Evolutionary conservation across 2,888 invertebrate genomes (phyloP), one percentile per base, ranked within the genome.

Genomic region (Caenorhabditis angaria): DNA sequence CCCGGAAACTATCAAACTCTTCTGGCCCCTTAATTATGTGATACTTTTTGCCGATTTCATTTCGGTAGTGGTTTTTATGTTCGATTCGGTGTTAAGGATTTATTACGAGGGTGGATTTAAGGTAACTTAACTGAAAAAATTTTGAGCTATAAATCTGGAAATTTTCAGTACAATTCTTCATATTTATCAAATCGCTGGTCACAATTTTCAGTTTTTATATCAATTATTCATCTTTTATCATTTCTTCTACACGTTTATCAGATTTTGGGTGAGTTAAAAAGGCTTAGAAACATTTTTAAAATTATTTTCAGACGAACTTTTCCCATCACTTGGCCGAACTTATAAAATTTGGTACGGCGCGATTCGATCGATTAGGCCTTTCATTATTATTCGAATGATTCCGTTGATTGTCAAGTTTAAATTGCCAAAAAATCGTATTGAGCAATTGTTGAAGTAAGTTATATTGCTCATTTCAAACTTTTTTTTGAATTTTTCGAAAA

Each of bases 11-110:
- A 97, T 97, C 88, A 93, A 94, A 88, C 91, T 92, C 84, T 91
- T 93, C 88, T 92, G 93, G n/a, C 91, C 92, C 53, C 91, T 99
- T 83, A 93, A 94, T 88, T 94, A 93, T 86, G 91, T 80, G 25
- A 68, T 85, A 14, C 96, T 97, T 89, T 91, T 92, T 74, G 92
- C 93, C 81, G 99, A 99, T 89, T 91, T 94, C 55, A 89, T 92
- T 79, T 94, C 96, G 53, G 94, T 95, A 24, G 91, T 96, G 83
- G 90, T 97, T 64, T 99, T 97, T 89, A 95, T 96, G 53, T 93
- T 95, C 29, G 99, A 99, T 90, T 96, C 97, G 94, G 93, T 97
- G 80, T 94, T 96, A 68, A 97, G 97, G 90, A 97, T 99, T 93
- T 94, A 95, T 87, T 94, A 95, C 80, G 91, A 96, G 82, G 97